These are phyloP conservation scores for Hanleya hanleyi DNA, from an alignment of 2,888 invertebrate genomes.

Conservation along the genomic window DNA sequence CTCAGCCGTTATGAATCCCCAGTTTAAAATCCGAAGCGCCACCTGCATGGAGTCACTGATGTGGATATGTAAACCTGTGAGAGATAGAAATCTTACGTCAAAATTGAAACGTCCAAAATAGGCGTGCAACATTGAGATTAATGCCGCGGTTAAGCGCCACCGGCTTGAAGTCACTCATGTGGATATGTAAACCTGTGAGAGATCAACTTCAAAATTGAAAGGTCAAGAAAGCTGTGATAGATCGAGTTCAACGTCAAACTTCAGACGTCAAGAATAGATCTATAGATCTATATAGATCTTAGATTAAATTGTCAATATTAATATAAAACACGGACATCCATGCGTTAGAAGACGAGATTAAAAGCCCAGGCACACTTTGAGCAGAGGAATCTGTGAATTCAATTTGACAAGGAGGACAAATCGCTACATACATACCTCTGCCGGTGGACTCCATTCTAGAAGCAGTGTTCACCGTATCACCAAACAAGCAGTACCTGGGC, in stretches of 20 bases:
- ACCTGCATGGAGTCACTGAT: conserved; percentile 51
- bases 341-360: not conserved
- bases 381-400: not conserved
- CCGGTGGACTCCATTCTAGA: conserved; percentile 58
- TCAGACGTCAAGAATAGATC: too few relatives aligned
- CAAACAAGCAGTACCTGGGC: conserved; percentile 67
- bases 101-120: too few relatives aligned
- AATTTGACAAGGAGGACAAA: not conserved
- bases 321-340: not conserved
- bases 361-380: not conserved
- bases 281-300: too few relatives aligned
- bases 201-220: too few relatives aligned
- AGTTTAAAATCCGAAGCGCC: conserved; percentile 44
- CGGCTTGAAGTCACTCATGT: conserved; percentile 53
- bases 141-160: too few relatives aligned
- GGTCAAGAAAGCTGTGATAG: too few relatives aligned
- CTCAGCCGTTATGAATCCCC: conserved; percentile 54
- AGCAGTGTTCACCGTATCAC: conserved; percentile 56
- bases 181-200: conserved; percentile 56
- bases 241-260: too few relatives aligned
- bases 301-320: too few relatives aligned
- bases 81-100: too few relatives aligned
- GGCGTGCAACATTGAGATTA: too few relatives aligned
- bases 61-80: conserved; percentile 59
- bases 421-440: conserved; percentile 52